phyloP scores from a whole-genome alignment of 1,140 invertebrate genomes.

The Coelopa frigida region DNA sequence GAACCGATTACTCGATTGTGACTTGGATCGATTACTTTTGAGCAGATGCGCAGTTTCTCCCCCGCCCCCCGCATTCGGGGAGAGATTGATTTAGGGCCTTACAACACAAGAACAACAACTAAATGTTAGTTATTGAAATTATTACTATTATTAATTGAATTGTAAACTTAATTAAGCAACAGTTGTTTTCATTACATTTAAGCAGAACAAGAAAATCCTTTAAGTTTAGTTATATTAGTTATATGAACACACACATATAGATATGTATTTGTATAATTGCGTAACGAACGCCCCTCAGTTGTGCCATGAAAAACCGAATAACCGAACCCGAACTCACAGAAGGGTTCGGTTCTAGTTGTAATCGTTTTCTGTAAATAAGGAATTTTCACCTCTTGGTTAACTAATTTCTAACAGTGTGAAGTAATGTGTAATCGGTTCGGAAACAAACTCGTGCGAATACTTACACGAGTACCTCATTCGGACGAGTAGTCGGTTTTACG shows the following conservation, averaged over 20 bases:
- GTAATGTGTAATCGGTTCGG: background rate
- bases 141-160: background rate
- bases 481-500: too few species aligned
- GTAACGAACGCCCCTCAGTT: too few species aligned
- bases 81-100: constrained; percentile 15
- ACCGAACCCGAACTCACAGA: background rate
- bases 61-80: background rate
- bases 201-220: background rate
- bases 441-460: too few species aligned
- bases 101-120: constrained; percentile 8
- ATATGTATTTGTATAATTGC: background rate
- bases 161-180: background rate
- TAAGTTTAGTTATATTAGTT: background rate
- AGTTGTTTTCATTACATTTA: background rate
- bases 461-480: too few species aligned
- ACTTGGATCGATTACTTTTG: constrained; percentile 8
- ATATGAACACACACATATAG: background rate
- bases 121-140: constrained; percentile 8
- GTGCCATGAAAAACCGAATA: too few species aligned
- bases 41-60: constrained; percentile 13
- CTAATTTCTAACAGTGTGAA: constrained; percentile 1
- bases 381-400: background rate
- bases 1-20: background rate
- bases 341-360: too few species aligned
- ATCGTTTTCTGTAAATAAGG: background rate